Evolutionary conservation across 1,140 invertebrate genomes (phyloP).

Genomic region (Arion vulgaris): DNA sequence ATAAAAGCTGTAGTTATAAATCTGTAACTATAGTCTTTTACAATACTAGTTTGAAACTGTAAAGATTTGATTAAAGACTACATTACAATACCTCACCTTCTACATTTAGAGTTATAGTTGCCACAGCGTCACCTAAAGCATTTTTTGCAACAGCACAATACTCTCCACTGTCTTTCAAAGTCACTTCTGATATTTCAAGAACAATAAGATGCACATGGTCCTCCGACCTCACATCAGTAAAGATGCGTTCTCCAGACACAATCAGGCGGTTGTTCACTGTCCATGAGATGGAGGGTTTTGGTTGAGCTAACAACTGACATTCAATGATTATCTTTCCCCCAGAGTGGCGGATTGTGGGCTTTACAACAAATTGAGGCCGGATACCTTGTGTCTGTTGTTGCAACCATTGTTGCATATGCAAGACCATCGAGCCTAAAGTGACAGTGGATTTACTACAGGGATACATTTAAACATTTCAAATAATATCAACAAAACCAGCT

Average conservation of each 20-base stretch:
- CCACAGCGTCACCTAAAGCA: slow-evolving; percentile 95
- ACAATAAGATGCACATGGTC: slow-evolving; percentile 86
- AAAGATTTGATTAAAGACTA: too few relatives aligned
- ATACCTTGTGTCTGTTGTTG: slow-evolving; percentile 76
- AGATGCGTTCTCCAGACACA: slow-evolving; percentile 93
- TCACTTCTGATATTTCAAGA: slow-evolving; percentile 92
- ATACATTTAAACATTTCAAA: neutral
- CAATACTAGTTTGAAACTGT: too few relatives aligned
- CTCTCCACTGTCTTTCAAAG: slow-evolving; percentile 94
- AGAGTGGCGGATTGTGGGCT: slow-evolving; percentile 91
- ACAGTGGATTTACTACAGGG: neutral
- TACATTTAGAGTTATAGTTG: slow-evolving; percentile 98
- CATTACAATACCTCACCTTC: slow-evolving; percentile 74
- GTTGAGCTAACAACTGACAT: slow-evolving; percentile 95
- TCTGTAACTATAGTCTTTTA: too few relatives aligned
- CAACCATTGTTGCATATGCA: slow-evolving; percentile 12
- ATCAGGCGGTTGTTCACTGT: slow-evolving; percentile 87
- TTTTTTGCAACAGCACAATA: slow-evolving; percentile 98
- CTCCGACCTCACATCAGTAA: slow-evolving; percentile 85
- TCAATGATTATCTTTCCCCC: slow-evolving; percentile 93
- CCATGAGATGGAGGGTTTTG: slow-evolving; percentile 92
- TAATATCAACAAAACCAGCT: neutral
- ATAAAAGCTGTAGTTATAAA: too few relatives aligned
- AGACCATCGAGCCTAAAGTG: slow-evolving; percentile 22
- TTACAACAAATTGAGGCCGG: slow-evolving; percentile 95